Evolutionary conservation across 30 jellyfish, hydroid and myxozoan genomes (phyloP).

Genomic region (Hydractinia symbiolongicarpus): DNA sequence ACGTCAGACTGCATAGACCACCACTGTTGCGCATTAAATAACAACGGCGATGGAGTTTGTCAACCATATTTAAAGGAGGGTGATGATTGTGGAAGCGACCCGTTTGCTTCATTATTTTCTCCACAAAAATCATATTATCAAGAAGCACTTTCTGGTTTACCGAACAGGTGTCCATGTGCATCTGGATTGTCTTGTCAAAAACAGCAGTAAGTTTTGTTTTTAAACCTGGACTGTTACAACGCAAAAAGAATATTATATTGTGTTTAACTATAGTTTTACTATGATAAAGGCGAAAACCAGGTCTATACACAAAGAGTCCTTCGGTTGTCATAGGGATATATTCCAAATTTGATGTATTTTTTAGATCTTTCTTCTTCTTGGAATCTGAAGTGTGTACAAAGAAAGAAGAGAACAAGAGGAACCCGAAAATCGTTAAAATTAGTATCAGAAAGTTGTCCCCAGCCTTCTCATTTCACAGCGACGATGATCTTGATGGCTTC

Average conservation of each 20-base stretch:
- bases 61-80: constrained; percentile 18
- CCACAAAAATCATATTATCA: background rate
- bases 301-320: too few species aligned
- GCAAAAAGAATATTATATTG: too few species aligned
- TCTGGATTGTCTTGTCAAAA: background rate
- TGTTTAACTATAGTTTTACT: too few species aligned
- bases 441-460: background rate
- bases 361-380: background rate
- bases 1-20: background rate
- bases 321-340: too few species aligned
- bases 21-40: background rate
- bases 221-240: background rate
- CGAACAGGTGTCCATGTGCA: constrained; percentile 6
- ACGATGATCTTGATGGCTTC: background rate
- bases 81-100: constrained; percentile 4
- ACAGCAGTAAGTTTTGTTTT: background rate
- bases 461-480: background rate
- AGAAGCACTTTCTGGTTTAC: constrained; percentile 20
- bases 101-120: background rate
- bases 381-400: background rate
- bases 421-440: too few species aligned
- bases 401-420: too few species aligned
- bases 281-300: too few species aligned
- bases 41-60: constrained; percentile 11
- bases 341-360: background rate